Evolutionary conservation across 2,113 vertebrate species (phyloP).

Genomic region (Cynoglossus semilaevis): DNA sequence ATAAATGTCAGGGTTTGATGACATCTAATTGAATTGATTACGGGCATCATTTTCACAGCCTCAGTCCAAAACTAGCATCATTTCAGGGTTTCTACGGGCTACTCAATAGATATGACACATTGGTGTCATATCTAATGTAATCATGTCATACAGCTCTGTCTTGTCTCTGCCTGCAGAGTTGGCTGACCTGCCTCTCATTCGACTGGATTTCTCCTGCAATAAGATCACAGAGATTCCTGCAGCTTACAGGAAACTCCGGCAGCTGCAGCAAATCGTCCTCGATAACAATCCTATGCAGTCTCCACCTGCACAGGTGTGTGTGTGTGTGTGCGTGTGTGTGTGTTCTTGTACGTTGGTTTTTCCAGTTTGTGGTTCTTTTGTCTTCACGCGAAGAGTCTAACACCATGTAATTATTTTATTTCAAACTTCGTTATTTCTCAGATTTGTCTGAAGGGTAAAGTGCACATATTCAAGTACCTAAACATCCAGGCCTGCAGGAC

Average conservation of each 20-base stretch:
- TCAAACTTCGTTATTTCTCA: constrained; percentile 67
- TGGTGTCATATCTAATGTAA: too few species aligned
- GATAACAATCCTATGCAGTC: constrained; percentile 99
- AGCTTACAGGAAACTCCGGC: constrained; percentile 89
- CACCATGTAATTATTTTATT: too few species aligned
- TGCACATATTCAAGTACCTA: constrained; percentile 98
- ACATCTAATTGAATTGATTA: too few species aligned
- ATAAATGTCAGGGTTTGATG: too few species aligned
- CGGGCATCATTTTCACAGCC: too few species aligned
- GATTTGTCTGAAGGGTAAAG: constrained; percentile 98
- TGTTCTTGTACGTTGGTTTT: too few species aligned
- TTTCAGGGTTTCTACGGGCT: too few species aligned
- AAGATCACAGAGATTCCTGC: constrained; percentile 95
- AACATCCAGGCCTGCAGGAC: constrained; percentile 92
- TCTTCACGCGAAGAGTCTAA: too few species aligned
- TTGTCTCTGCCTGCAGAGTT: constrained; percentile 77
- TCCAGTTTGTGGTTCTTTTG: too few species aligned
- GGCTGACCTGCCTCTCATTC: constrained; percentile 90
- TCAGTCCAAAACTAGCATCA: too few species aligned
- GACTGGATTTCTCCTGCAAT: constrained; percentile 98
- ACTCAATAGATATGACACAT: too few species aligned
- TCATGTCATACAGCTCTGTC: background rate
- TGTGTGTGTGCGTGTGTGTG: too few species aligned
- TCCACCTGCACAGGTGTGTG: constrained; percentile 91
- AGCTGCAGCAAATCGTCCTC: constrained; percentile 91